A percentile compares a stretch with the other conserved stretches of the same genome.
Conservation (phyloP, 2,888 invertebrate species). For the Eupeodes luniger region DNA sequence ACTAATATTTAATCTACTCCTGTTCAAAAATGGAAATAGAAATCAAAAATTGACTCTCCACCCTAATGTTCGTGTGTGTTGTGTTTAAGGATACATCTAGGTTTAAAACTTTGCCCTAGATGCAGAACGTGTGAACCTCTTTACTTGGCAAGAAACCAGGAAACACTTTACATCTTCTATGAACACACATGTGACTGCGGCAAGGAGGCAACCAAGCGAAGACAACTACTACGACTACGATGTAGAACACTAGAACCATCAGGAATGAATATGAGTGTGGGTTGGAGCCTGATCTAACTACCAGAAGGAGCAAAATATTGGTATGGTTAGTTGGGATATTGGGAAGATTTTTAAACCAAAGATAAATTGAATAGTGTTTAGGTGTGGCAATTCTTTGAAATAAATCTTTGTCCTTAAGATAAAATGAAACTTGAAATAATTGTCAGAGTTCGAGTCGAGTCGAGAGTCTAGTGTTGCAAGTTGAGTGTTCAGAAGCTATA, state of each 20-base stretch:
- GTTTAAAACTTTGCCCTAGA: conserved; percentile 35
- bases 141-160: conserved; percentile 19
- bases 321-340: not conserved
- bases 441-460: not conserved
- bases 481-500: not conserved
- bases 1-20: no score
- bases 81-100: not conserved
- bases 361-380: conserved; percentile 69
- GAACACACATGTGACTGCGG: conserved; percentile 38
- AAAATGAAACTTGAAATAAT: conserved; percentile 20
- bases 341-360: conserved; percentile 54
- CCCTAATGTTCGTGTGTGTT: no score
- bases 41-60: no score
- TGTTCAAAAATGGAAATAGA: no score
- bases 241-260: not conserved
- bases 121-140: conserved; percentile 9
- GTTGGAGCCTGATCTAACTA: not conserved
- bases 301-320: not conserved
- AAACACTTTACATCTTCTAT: conserved; percentile 28
- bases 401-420: conserved; percentile 60
- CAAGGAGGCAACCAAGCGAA: not conserved
- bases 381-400: conserved; percentile 58
- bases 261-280: not conserved
- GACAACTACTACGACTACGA: not conserved
- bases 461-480: not conserved